A percentile compares a stretch with the other conserved stretches of the same genome.
phyloP scores from a whole-genome alignment of 2,888 invertebrate genomes.

The Philaethria dido region DNA sequence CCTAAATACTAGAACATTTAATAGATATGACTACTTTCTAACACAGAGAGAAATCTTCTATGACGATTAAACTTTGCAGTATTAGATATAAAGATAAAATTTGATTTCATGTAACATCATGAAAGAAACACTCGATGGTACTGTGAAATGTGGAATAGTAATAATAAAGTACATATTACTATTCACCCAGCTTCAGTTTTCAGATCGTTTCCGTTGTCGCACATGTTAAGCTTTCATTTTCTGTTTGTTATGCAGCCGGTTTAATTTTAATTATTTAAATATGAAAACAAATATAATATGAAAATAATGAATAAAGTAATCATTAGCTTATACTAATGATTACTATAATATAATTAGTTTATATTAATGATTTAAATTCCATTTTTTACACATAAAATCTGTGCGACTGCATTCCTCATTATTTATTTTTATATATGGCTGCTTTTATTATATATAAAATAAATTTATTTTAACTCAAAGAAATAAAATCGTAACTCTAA shows the following conservation, averaged over 20 bases:
- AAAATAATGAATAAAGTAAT: neutral
- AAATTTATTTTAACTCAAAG: neutral
- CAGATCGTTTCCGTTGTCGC: neutral
- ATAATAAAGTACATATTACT: neutral
- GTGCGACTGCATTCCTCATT: neutral
- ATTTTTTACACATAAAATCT: neutral
- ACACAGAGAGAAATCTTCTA: constrained; percentile 2
- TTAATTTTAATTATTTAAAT: too few species aligned
- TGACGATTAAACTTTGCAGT: neutral
- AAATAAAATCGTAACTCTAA: neutral
- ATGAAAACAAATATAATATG: neutral
- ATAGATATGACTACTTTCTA: constrained; percentile 12
- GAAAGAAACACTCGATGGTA: neutral
- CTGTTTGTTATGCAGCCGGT: neutral
- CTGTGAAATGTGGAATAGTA: neutral
- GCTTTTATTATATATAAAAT: neutral
- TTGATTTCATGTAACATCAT: neutral
- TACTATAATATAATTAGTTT: too few species aligned
- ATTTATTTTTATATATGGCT: neutral
- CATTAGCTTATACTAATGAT: too few species aligned
- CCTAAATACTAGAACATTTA: constrained; percentile 8
- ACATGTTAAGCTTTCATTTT: neutral
- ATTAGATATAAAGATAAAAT: neutral
- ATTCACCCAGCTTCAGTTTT: neutral
- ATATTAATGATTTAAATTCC: neutral